Base-by-base conservation (phyloP, 2,113 vertebrate species). In the Calyptomena viridis region DNA sequence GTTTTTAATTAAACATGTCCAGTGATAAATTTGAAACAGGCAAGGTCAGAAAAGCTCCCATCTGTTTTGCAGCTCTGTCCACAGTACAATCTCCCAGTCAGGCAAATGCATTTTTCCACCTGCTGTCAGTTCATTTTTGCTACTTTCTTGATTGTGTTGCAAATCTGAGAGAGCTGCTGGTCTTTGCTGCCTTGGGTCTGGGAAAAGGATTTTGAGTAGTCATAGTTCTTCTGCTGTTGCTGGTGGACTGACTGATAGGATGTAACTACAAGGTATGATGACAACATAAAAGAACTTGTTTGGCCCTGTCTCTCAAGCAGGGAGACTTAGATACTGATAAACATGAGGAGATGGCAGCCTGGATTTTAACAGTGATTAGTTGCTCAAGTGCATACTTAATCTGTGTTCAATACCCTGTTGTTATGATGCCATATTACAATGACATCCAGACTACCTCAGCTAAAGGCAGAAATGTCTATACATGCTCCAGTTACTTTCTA, bases 1-100 rank as follows among this genome's bases (percentile, higher is more conserved):
- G 50, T 1, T 96, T 95, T 93, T 90, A 97, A 97, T 95, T 94
- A 95, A 95, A 94, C 46, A 66, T 31, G 30, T 42, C 50, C 75
- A 93, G 46, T 73, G 75, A 94, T 80, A 87, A 79, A 58, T 85
- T 44, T 59, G 42, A 31, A 94, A 37, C 23, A 58, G 23, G 30
- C 49, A 91, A 94, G 82, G 84, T 82, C 84, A 69, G 28, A 69
- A 59, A 68, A 73, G 46, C 11, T 91, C 55, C 89, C 84, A 93
- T 89, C 78, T 95, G 74, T 89, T 97, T 94, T 66, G 7, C 67
- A 55, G 33, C 21, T 94, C 62, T 73, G 67, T 53, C 58, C 31
- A 46, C n/a, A 18, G 15, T 33, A 35, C 1, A 1, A 58, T 68
- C 33, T 93, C 81, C 22, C 60, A 68, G 49, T 47, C 60, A 84